These are phyloP conservation scores for Bucorvus abyssinicus DNA, from an alignment of 2,797 vertebrate genomes.

Conservation along the genomic window DNA sequence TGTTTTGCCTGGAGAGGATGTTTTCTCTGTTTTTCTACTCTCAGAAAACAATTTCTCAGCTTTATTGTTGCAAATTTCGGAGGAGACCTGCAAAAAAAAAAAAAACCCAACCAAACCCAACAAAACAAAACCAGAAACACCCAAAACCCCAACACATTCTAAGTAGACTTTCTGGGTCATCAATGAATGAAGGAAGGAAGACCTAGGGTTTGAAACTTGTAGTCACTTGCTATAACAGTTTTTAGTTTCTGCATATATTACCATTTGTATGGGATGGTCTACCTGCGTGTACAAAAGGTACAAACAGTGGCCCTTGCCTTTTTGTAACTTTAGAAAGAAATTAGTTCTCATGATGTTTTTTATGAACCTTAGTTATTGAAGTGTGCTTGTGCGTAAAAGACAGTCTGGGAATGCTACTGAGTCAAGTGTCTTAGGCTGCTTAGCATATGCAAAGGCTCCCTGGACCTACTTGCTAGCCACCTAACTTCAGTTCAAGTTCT, in stretches of 20 bases:
- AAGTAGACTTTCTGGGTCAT: background rate
- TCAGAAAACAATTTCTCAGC: background rate
- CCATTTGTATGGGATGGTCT: background rate
- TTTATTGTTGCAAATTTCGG: background rate
- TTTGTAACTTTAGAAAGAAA: background rate
- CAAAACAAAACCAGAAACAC: background rate
- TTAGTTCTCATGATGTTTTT: background rate
- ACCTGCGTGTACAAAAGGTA: background rate
- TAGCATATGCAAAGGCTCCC: background rate
- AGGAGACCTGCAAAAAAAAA: background rate
- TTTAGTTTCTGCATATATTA: background rate
- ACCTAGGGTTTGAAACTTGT: background rate
- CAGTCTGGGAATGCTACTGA: background rate
- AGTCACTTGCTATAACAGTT: background rate
- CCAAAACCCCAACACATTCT: background rate
- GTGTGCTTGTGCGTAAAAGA: background rate
- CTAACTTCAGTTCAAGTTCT: background rate
- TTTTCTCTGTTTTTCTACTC: background rate
- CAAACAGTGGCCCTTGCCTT: accelerated
- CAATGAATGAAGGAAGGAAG: background rate
- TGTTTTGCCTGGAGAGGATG: background rate
- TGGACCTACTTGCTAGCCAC: background rate
- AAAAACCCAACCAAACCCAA: background rate
- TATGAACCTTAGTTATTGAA: background rate
- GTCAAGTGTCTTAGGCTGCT: background rate